Conservation (phyloP, 2,113 vertebrate species). For the Scomber japonicus region DNA sequence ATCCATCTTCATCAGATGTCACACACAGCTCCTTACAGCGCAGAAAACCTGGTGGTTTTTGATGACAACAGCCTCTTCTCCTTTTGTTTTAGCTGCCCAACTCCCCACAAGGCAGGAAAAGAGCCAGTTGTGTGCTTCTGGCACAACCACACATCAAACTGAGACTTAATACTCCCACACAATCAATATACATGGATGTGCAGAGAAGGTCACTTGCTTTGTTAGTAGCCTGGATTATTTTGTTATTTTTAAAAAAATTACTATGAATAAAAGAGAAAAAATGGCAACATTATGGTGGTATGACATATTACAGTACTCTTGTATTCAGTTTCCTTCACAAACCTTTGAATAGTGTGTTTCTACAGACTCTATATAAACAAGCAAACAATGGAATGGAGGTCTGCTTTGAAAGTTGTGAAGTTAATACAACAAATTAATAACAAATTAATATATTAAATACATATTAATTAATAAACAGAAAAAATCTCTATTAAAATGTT, state of each 20-base stretch:
- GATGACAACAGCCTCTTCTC: conserved; percentile 61
- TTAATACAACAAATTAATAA: too few species aligned
- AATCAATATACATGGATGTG: conserved; percentile 6
- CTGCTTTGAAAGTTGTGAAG: too few species aligned
- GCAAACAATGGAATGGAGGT: too few species aligned
- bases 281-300: background rate
- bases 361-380: background rate
- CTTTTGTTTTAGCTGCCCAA: conserved; percentile 66
- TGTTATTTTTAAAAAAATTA: background rate
- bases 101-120: conserved; percentile 54
- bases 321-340: background rate
- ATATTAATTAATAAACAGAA: background rate
- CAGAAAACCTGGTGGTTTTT: conserved; percentile 63
- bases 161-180: conserved; percentile 15
- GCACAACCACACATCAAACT: conserved; percentile 21
- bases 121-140: conserved; percentile 46
- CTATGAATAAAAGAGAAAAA: conserved; percentile 1
- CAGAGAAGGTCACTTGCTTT: background rate
- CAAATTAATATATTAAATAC: too few species aligned
- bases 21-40: conserved; percentile 54
- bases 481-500: background rate
- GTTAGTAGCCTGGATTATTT: background rate
- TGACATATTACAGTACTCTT: background rate
- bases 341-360: background rate
- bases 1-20: conserved; percentile 83